Evolutionary conservation across 2,888 invertebrate genomes (phyloP), one percentile per base, ranked within the genome.

Genomic region (Lochmaea capreae): DNA sequence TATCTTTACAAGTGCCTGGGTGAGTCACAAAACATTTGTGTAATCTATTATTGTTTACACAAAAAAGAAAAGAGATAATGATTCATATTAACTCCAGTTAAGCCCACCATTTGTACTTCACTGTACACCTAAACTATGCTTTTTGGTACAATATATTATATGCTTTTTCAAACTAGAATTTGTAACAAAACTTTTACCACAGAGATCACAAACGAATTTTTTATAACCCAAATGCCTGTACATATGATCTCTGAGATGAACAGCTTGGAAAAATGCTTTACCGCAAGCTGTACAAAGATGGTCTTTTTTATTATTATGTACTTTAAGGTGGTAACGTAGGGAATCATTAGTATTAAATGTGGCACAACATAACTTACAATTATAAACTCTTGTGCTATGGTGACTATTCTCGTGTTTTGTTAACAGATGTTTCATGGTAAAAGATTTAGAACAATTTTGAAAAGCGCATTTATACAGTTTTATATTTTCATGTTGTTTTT

Each of bases 221-320:
- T 81, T 83, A 6, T 76, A 72, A 1, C 81, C 82, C n/a, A 76
- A 77, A 57, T 82, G 81, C 14, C 77, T 62, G 76, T 78, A 81
- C 79, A 80, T 77, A 61, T 83, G 83, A 6, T 77, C 69, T 39
- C 79, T 80, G 4, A 83, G 73, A 74, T 81, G 79, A n/a, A 75
- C 75, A 0, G 76, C 54, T 71, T 79, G 79, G 42, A 78, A 76
- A 52, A 79, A 81, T 0, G 75, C 70, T 58, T 75, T 76, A 5
- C 80, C 80, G 57, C 81, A 81, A 33, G 75, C 67, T 3, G 74
- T 77, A 65, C 81, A 80, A 42, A 79, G 46, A 69, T 80, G 73
- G 8, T 78, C 70, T 18, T 72, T 76, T 26, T 75, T 74, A 4
- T 77, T 79, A 11, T 61, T 54, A 59, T 81, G 81, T 16, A 74